Evolutionary conservation across 2,797 vertebrate species (phyloP).

Genomic region (Falco columbarius): DNA sequence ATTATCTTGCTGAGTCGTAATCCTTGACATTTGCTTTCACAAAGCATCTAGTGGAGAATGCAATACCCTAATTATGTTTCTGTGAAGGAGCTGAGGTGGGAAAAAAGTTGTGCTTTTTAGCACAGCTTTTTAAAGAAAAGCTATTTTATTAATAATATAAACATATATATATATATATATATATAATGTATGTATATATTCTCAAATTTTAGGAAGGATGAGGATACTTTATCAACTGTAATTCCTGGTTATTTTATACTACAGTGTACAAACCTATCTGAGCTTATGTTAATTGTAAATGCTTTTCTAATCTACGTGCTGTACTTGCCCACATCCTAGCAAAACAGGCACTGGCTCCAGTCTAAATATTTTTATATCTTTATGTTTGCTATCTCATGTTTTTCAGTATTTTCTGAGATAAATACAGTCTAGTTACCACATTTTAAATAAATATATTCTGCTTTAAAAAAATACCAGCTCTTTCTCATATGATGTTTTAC

Average conservation of each 20-base stretch:
- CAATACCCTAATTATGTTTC: slow-evolving; percentile 47
- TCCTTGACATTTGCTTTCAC: slow-evolving; percentile 50
- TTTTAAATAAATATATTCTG: neutral
- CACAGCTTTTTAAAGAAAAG: neutral
- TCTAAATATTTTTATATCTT: neutral
- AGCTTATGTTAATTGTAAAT: neutral
- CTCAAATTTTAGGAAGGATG: neutral
- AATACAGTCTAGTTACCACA: neutral
- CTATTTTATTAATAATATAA: neutral
- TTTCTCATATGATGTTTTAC: neutral
- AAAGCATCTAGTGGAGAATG: slow-evolving; percentile 25
- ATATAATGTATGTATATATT: neutral
- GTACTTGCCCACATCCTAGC: neutral
- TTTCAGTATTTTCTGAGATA: neutral
- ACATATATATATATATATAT: neutral
- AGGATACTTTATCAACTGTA: neutral
- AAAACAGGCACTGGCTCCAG: neutral
- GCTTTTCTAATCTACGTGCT: neutral
- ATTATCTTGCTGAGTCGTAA: slow-evolving; percentile 33
- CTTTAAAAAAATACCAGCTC: neutral
- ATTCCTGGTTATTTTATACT: neutral
- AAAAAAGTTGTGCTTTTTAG: neutral
- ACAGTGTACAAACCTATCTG: neutral
- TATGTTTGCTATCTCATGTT: neutral
- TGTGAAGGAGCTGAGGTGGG: neutral